Evolutionary conservation across 2,888 invertebrate genomes (phyloP).

Genomic region (Morinoia aosen): DNA sequence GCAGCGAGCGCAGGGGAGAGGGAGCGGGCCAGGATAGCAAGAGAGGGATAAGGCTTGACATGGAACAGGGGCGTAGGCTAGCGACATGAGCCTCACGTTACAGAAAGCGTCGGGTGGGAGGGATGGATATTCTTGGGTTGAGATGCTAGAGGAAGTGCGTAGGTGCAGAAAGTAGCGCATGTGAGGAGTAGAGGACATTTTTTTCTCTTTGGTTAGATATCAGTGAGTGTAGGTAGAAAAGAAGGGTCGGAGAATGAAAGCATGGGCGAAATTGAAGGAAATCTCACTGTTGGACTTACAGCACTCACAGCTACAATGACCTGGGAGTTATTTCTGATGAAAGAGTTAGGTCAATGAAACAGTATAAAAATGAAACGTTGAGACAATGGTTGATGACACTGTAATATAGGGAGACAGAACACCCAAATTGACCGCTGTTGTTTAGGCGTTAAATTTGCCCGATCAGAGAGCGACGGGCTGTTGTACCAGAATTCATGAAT

Average conservation of each 20-base stretch:
- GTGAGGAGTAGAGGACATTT: too few species aligned
- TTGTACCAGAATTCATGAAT: background rate
- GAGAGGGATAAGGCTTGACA: background rate
- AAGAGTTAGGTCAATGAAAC: too few species aligned
- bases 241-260: background rate
- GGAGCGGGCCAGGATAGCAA: background rate
- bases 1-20: background rate
- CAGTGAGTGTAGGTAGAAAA: background rate
- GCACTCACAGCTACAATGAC: too few species aligned
- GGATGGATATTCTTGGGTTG: background rate
- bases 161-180: too few species aligned
- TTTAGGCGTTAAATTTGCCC: too few species aligned
- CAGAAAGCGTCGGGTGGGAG: background rate
- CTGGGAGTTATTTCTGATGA: too few species aligned
- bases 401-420: too few species aligned
- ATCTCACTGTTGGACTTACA: background rate
- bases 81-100: background rate
- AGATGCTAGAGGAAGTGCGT: background rate
- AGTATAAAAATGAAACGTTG: too few species aligned
- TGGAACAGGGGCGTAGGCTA: conserved; percentile 1
- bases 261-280: background rate
- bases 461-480: background rate
- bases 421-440: too few species aligned
- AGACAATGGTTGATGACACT: too few species aligned
- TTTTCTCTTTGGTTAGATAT: background rate